Percentiles rank a stretch among this genome's conserved stretches.
Evolutionary conservation across 2,888 invertebrate species (phyloP).

Genomic region (Drosophila mimetica): DNA sequence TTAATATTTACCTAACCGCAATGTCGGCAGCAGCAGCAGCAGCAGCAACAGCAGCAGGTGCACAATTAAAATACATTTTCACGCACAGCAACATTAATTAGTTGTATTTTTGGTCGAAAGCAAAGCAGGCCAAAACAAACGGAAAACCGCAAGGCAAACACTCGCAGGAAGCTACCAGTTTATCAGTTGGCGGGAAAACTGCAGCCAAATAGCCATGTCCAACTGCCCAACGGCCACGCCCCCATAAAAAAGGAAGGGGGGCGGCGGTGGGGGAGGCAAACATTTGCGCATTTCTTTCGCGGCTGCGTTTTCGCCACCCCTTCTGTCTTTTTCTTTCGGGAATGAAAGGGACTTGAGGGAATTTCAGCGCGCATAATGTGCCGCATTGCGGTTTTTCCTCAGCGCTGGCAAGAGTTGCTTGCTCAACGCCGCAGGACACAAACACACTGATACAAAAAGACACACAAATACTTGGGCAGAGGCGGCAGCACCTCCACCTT

Average conservation of each 20-base stretch:
- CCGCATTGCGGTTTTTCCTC: conserved; percentile 80
- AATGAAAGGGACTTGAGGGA: conserved; percentile 64
- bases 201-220: conserved; percentile 43
- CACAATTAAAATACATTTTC: conserved; percentile 48
- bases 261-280: conserved; percentile 39
- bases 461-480: conserved; percentile 6
- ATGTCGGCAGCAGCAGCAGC: neutral
- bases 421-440: conserved; percentile 55
- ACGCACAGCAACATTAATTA: conserved; percentile 63
- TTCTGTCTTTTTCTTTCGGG: conserved; percentile 38
- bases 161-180: conserved; percentile 23
- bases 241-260: conserved; percentile 2
- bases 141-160: conserved; percentile 38
- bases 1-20: conserved; percentile 55
- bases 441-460: conserved; percentile 30
- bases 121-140: conserved; percentile 20
- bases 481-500: conserved; percentile 51
- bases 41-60: conserved; percentile 33
- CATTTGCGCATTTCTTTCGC: conserved; percentile 71
- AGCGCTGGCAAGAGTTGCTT: conserved; percentile 63
- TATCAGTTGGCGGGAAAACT: conserved; percentile 46
- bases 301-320: conserved; percentile 61
- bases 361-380: conserved; percentile 80
- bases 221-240: conserved; percentile 21
- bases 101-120: conserved; percentile 37